phyloP scores from a whole-genome alignment of 1,140 invertebrate species.

The Ceratosolen fusciceps region DNA sequence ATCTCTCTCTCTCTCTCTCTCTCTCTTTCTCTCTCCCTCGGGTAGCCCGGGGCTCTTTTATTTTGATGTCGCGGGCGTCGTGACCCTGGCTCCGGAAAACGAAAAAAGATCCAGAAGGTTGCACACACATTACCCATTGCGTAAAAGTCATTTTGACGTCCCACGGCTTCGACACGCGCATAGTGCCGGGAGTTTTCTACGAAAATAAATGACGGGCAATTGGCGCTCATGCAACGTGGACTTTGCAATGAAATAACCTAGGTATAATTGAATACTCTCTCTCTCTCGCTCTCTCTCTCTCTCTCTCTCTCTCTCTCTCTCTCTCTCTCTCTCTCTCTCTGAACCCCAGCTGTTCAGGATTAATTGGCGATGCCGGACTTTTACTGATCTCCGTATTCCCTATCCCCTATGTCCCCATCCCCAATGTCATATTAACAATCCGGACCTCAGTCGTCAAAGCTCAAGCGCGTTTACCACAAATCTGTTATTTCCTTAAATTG shows the following conservation, averaged over 20 bases:
- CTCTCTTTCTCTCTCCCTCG: too few relatives aligned
- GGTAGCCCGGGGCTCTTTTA: conserved; percentile 1
- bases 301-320: too few relatives aligned
- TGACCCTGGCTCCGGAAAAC: conserved; percentile 39
- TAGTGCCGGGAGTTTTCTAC: conserved; percentile 14
- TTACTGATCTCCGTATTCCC: too few relatives aligned
- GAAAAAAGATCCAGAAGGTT: conserved; percentile 47
- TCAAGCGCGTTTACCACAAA: too few relatives aligned
- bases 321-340: too few relatives aligned
- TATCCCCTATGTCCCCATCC: too few relatives aligned
- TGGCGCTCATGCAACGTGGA: background rate
- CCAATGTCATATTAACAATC: too few relatives aligned
- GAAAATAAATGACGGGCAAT: conserved; percentile 40
- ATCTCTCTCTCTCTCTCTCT: conserved; percentile 21
- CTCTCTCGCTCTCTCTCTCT: too few relatives aligned
- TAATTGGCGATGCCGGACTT: too few relatives aligned
- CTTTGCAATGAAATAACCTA: background rate
- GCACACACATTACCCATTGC: conserved; percentile 37
- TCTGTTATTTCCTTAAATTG: too few relatives aligned
- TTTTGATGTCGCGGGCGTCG: conserved; percentile 20
- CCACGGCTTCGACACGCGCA: conserved; percentile 28
- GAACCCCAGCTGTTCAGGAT: too few relatives aligned
- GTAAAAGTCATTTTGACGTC: conserved; percentile 35
- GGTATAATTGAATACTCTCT: background rate
- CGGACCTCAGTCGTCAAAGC: too few relatives aligned